phyloP scores from a whole-genome alignment of 2,888 invertebrate genomes.

The Heliconius charithonia region DNA sequence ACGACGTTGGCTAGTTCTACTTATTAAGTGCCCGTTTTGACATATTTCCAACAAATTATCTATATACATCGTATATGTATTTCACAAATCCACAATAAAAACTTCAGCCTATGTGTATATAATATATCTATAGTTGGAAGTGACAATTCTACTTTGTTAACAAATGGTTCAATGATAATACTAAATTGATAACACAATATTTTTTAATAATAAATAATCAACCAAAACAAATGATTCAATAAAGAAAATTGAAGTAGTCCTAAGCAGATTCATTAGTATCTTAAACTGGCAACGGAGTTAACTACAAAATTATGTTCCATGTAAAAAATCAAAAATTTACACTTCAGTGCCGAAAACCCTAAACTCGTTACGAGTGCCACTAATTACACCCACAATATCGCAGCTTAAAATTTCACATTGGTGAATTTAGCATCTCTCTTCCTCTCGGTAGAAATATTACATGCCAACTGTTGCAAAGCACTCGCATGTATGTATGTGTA shows the following conservation, averaged over 20 bases:
- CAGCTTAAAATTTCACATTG: slow-evolving; percentile 74
- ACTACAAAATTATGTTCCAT: slow-evolving; percentile 3
- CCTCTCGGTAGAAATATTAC: slow-evolving; percentile 66
- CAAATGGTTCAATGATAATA: too few species aligned
- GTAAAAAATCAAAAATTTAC: slow-evolving; percentile 66
- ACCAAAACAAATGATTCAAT: background rate
- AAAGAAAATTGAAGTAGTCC: background rate
- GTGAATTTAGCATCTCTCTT: slow-evolving; percentile 60
- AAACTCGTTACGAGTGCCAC: slow-evolving; percentile 74
- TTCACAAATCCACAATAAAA: background rate
- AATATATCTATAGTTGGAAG: background rate
- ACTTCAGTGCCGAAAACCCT: slow-evolving; percentile 68
- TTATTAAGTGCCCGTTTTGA: slow-evolving; percentile 50
- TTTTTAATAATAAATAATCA: background rate
- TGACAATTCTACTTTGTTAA: too few species aligned
- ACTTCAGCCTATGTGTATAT: background rate
- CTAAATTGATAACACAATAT: too few species aligned
- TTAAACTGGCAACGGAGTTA: background rate
- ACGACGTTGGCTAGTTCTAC: slow-evolving; percentile 3
- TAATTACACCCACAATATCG: slow-evolving; percentile 76
- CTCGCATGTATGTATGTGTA: slow-evolving; percentile 59
- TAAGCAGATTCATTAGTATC: background rate
- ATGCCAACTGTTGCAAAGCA: slow-evolving; percentile 71
- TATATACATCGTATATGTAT: background rate
- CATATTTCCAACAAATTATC: slow-evolving; percentile 47